Conservation (phyloP, 2,888 invertebrate species). For the Sinohyriopsis cumingii region DNA sequence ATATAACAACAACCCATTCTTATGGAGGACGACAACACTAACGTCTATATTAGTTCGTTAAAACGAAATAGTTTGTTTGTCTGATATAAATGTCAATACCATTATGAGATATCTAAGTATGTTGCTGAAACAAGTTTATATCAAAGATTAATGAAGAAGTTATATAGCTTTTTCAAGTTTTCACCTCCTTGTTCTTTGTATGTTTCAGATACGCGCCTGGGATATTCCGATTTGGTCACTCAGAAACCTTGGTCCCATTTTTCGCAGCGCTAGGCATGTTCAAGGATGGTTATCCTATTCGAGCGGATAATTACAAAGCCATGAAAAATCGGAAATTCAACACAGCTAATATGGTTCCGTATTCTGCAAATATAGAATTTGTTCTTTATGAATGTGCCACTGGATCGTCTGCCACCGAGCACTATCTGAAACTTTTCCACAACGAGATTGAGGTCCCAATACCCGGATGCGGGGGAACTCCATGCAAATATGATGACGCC, state of each 20-base stretch:
- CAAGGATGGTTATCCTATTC: constrained; percentile 58
- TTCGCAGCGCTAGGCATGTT: constrained; percentile 67
- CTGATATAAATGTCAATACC: too few species aligned
- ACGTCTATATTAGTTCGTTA: too few species aligned
- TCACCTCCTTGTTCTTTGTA: too few species aligned
- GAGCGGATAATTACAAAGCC: constrained; percentile 56
- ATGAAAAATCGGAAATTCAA: constrained; percentile 62
- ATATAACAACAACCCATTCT: too few species aligned
- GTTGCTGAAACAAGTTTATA: too few species aligned
- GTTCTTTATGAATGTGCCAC: constrained; percentile 64
- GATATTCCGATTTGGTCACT: constrained; percentile 65
- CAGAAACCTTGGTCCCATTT: constrained; percentile 64
- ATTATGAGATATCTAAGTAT: too few species aligned
- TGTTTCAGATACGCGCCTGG: constrained; percentile 48
- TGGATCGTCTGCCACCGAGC: too few species aligned
- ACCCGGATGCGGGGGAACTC: constrained; percentile 46
- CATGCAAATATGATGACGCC: constrained; percentile 46
- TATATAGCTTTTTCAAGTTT: too few species aligned
- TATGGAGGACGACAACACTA: too few species aligned
- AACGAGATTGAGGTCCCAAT: constrained; percentile 55
- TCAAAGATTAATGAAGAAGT: too few species aligned
- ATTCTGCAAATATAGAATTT: constrained; percentile 68
- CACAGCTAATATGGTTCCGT: constrained; percentile 64
- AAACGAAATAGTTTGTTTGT: too few species aligned
- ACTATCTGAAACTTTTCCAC: constrained; percentile 48